Percentiles rank a stretch among this genome's conserved stretches.
Conservation (phyloP, 2,797 vertebrate genomes). For the Artibeus lituratus region DNA sequence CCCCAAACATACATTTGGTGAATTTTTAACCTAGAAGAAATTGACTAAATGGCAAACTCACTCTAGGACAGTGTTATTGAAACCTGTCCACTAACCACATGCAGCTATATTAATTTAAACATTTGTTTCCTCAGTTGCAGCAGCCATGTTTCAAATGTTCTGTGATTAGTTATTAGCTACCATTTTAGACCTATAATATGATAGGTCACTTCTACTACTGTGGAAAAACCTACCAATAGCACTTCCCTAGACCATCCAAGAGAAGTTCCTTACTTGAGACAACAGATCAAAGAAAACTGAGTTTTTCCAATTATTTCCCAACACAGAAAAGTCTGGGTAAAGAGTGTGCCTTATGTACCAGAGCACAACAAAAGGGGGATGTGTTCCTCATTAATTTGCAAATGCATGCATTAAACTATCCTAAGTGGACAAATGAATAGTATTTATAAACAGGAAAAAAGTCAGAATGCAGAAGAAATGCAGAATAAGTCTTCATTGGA, state of each 20-base stretch:
- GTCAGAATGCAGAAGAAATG: conserved; percentile 28
- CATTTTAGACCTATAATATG: background rate
- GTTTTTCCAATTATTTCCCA: conserved; percentile 3
- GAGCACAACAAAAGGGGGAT: conserved; percentile 15
- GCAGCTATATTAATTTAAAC: background rate
- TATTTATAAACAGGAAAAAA: conserved; percentile 17
- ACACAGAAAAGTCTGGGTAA: conserved; percentile 3
- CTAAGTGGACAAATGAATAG: conserved; percentile 13
- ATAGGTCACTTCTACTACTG: background rate
- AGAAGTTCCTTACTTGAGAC: background rate
- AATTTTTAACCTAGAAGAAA: conserved; percentile 44
- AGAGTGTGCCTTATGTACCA: conserved; percentile 55
- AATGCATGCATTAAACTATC: conserved; percentile 16
- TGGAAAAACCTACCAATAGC: background rate
- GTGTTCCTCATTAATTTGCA: background rate
- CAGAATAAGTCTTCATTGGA: conserved; percentile 26
- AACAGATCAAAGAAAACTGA: background rate
- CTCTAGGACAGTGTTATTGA: background rate
- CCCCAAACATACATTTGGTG: conserved; percentile 22
- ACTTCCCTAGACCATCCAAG: background rate
- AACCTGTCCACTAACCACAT: background rate
- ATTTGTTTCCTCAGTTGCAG: background rate
- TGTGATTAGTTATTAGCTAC: background rate
- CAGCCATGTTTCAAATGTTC: background rate
- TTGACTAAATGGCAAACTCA: background rate